Conservation (phyloP, 2,113 vertebrate species). For the Heterotilapia buettikoferi region DNA sequence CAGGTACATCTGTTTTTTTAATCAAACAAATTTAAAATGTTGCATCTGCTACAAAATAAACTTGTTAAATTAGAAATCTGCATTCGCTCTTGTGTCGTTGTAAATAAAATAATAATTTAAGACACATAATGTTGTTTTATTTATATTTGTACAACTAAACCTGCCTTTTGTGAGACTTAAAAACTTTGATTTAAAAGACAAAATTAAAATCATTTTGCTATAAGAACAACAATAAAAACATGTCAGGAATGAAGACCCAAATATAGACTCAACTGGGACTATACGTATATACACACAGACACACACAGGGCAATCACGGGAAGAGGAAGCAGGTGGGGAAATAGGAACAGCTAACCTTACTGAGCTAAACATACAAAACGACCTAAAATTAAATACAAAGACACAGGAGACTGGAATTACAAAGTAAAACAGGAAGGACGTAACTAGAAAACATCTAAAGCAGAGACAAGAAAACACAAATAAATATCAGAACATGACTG, state of each 20-base stretch:
- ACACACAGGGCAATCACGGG: rapidly evolving
- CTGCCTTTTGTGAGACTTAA: neutral
- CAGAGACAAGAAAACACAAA: neutral
- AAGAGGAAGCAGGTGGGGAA: neutral
- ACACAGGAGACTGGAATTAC: neutral
- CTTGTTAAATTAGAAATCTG: rapidly evolving
- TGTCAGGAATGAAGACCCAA: neutral
- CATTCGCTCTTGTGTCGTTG: neutral
- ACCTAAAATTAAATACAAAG: neutral
- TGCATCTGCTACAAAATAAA: neutral
- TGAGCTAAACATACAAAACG: rapidly evolving
- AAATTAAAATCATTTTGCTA: neutral
- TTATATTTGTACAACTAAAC: neutral
- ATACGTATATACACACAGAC: neutral
- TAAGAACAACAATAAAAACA: neutral
- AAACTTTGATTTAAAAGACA: neutral
- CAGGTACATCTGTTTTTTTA: neutral
- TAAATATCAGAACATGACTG: neutral
- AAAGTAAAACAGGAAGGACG: neutral
- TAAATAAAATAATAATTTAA: neutral
- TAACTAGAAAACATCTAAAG: neutral
- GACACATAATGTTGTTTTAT: neutral
- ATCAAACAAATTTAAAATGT: neutral
- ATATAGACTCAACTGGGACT: rapidly evolving
- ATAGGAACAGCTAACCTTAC: rapidly evolving